phyloP scores from a whole-genome alignment of 2,888 invertebrate genomes.

The Acanthosoma haemorrhoidale region DNA sequence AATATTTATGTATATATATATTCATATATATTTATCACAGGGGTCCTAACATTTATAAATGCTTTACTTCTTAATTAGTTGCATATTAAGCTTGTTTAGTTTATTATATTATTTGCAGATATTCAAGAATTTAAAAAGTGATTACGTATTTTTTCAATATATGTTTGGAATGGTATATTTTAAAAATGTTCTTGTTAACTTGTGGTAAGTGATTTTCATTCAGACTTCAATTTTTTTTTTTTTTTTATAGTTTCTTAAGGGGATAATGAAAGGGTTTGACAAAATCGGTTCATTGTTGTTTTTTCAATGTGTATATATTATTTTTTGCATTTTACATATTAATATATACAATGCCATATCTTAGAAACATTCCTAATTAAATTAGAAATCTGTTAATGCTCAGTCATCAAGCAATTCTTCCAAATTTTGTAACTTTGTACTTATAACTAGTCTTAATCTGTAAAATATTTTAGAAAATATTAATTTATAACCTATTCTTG shows the following conservation, averaged over 20 bases:
- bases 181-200: neutral
- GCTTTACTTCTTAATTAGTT: too few relatives aligned
- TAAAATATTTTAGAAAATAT: constrained; percentile 5
- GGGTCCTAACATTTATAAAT: too few relatives aligned
- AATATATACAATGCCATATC: constrained; percentile 12
- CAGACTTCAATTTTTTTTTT: too few relatives aligned
- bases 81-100: too few relatives aligned
- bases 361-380: constrained; percentile 8
- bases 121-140: too few relatives aligned
- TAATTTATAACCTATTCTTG: constrained; percentile 18
- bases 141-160: too few relatives aligned
- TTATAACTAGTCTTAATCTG: constrained; percentile 18
- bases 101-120: too few relatives aligned
- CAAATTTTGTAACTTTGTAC: constrained; percentile 16
- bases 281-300: neutral
- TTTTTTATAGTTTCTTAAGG: neutral
- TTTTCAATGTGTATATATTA: neutral
- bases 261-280: constrained; percentile 7
- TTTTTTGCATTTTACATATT: neutral
- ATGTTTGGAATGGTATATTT: too few relatives aligned
- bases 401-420: constrained; percentile 25
- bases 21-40: too few relatives aligned
- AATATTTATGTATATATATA: too few relatives aligned
- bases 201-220: neutral
- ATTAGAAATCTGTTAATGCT: constrained; percentile 21